These are phyloP conservation scores for Cebus imitator DNA, from an alignment of 2,113 vertebrate species.

Conservation along the genomic window DNA sequence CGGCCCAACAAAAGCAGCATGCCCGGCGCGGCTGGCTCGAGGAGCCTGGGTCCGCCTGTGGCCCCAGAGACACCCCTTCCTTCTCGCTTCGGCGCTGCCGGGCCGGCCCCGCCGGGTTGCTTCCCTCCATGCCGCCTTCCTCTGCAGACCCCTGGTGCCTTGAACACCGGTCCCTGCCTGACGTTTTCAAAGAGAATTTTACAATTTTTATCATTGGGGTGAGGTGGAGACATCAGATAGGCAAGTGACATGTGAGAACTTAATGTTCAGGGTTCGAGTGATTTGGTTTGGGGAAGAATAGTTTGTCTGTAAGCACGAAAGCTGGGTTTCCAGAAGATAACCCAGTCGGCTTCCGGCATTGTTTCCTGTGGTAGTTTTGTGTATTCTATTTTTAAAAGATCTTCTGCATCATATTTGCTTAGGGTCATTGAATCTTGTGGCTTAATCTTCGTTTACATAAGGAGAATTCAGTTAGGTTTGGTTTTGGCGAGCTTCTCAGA, in stretches of 20 bases:
- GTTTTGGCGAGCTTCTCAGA: background rate
- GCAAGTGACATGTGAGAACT: background rate
- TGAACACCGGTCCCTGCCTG: background rate
- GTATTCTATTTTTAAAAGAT: constrained; percentile 55
- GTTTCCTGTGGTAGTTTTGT: constrained; percentile 15
- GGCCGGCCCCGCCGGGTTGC: background rate
- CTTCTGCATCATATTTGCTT: background rate
- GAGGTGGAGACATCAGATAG: too few species aligned
- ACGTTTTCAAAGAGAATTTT: background rate
- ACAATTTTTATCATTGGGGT: background rate
- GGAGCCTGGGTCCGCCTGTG: background rate
- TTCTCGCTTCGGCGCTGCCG: background rate
- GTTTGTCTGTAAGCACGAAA: background rate
- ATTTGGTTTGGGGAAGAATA: background rate
- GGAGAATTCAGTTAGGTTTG: background rate
- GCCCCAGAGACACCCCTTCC: background rate
- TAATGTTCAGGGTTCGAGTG: background rate
- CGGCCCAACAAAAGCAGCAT: constrained; percentile 42
- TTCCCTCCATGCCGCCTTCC: background rate
- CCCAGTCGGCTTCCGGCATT: constrained; percentile 53
- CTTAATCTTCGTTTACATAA: background rate
- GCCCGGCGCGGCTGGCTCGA: background rate
- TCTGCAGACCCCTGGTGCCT: background rate
- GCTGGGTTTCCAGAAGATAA: background rate
- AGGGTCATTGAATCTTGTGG: background rate